Evolutionary conservation across 2,113 vertebrate species (phyloP).

Genomic region (Anas platyrhynchos): DNA sequence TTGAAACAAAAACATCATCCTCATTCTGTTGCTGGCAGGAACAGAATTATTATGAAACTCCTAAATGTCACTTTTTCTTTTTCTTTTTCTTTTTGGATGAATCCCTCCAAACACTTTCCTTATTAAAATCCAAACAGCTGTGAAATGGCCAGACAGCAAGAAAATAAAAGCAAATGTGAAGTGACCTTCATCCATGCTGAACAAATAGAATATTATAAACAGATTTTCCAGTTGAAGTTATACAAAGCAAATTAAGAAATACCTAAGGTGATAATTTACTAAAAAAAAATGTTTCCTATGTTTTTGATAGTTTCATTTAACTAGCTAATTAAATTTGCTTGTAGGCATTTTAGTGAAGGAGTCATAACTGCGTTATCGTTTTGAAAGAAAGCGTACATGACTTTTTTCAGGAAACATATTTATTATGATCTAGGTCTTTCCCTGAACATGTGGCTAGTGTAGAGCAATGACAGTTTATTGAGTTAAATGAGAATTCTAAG

Average conservation of each 20-base stretch:
- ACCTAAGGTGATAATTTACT: slow-evolving; percentile 77
- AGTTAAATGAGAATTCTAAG: slow-evolving; percentile 1
- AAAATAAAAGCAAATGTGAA: slow-evolving; percentile 77
- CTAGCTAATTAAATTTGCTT: slow-evolving; percentile 80
- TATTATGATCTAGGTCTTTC: not conserved
- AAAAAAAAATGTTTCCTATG: slow-evolving; percentile 70
- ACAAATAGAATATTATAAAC: slow-evolving; percentile 77
- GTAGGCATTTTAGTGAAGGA: slow-evolving; percentile 68
- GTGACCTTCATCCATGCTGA: slow-evolving; percentile 72
- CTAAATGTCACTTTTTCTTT: slow-evolving; percentile 51
- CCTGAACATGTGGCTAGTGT: slow-evolving; percentile 43
- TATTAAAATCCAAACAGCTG: slow-evolving; percentile 78
- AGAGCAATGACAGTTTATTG: not conserved
- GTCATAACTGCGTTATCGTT: slow-evolving; percentile 54
- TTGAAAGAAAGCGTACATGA: slow-evolving; percentile 65
- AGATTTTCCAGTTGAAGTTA: slow-evolving; percentile 70
- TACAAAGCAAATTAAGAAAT: slow-evolving; percentile 78
- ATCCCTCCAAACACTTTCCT: slow-evolving; percentile 38
- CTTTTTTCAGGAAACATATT: slow-evolving; percentile 37
- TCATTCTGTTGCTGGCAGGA: slow-evolving; percentile 58
- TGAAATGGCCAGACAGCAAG: slow-evolving; percentile 68
- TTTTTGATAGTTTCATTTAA: slow-evolving; percentile 81
- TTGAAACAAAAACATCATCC: slow-evolving; percentile 69
- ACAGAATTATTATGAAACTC: slow-evolving; percentile 56
- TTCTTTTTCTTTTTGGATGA: slow-evolving; percentile 9